Evolutionary conservation across 2,113 vertebrate genomes (phyloP).

Genomic region (Riparia riparia): DNA sequence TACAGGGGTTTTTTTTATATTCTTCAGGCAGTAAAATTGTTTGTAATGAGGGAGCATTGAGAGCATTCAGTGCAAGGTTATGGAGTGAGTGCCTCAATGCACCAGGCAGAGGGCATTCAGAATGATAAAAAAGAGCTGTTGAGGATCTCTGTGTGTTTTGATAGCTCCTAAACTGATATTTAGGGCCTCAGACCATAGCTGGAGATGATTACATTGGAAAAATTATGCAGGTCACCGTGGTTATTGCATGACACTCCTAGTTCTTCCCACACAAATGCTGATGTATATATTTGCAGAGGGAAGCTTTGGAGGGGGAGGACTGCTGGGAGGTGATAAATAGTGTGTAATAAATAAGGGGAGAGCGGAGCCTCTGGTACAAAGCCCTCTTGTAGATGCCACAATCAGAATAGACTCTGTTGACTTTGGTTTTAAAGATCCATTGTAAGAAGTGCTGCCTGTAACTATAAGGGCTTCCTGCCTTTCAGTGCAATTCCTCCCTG

Average conservation of each 20-base stretch:
- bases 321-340: neutral
- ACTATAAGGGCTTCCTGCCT: neutral
- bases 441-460: constrained; percentile 14
- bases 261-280: neutral
- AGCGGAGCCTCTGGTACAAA: neutral
- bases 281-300: neutral
- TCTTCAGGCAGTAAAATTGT: constrained; percentile 6
- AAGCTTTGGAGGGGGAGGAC: neutral
- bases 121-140: neutral
- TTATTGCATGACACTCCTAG: neutral
- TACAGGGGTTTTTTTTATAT: neutral
- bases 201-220: neutral
- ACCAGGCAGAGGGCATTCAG: neutral
- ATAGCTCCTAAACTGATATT: neutral
- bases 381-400: constrained; percentile 14
- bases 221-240: neutral
- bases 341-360: constrained; percentile 11
- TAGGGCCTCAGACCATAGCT: neutral
- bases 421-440: constrained; percentile 6
- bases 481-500: neutral
- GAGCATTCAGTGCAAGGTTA: neutral
- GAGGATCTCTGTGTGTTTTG: neutral
- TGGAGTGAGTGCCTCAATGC: neutral
- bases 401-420: neutral
- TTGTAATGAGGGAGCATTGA: neutral